phyloP scores from a whole-genome alignment of 2,888 invertebrate species.

The Hypomecis atomaria region DNA sequence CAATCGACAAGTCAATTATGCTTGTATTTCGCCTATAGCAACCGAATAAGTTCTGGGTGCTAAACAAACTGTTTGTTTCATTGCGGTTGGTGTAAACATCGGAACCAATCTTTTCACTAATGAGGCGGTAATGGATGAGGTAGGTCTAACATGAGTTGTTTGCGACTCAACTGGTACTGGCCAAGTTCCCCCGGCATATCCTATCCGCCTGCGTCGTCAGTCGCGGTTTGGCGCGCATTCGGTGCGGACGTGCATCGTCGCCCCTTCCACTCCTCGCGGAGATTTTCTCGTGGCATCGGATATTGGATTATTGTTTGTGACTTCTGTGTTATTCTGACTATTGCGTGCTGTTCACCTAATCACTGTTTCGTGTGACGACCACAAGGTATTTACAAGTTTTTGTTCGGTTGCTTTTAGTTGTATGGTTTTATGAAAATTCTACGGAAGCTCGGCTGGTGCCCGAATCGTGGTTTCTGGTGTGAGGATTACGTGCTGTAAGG shows the following conservation, averaged over 20 bases:
- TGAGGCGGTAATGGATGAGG: slow-evolving; percentile 33
- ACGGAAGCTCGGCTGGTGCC: slow-evolving; percentile 21
- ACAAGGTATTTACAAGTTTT: slow-evolving; percentile 52
- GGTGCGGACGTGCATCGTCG: slow-evolving; percentile 47
- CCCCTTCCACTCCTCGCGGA: slow-evolving; percentile 17
- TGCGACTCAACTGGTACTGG: slow-evolving; percentile 24
- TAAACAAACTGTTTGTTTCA: slow-evolving; percentile 22
- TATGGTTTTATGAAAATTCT: slow-evolving; percentile 32
- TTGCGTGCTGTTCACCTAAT: slow-evolving; percentile 52
- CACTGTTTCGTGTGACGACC: slow-evolving; percentile 49
- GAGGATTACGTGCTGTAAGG: slow-evolving; percentile 4
- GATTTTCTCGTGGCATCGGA: slow-evolving; percentile 41
- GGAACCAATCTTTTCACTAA: slow-evolving; percentile 8
- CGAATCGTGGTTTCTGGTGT: slow-evolving; percentile 15
- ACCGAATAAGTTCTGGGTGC: slow-evolving; percentile 14
- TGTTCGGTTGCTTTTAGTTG: slow-evolving; percentile 33
- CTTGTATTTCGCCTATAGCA: slow-evolving; percentile 36
- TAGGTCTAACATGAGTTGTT: slow-evolving; percentile 23
- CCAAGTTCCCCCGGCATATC: slow-evolving; percentile 39
- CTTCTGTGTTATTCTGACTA: slow-evolving; percentile 54
- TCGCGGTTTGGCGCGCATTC: slow-evolving; percentile 70
- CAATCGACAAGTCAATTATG: slow-evolving; percentile 50
- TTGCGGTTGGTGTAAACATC: slow-evolving; percentile 13
- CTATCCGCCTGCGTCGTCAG: slow-evolving; percentile 41
- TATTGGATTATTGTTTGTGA: slow-evolving; percentile 53